phyloP scores from a whole-genome alignment of 1,140 invertebrate species.

The Drosophila pallidifrons region DNA sequence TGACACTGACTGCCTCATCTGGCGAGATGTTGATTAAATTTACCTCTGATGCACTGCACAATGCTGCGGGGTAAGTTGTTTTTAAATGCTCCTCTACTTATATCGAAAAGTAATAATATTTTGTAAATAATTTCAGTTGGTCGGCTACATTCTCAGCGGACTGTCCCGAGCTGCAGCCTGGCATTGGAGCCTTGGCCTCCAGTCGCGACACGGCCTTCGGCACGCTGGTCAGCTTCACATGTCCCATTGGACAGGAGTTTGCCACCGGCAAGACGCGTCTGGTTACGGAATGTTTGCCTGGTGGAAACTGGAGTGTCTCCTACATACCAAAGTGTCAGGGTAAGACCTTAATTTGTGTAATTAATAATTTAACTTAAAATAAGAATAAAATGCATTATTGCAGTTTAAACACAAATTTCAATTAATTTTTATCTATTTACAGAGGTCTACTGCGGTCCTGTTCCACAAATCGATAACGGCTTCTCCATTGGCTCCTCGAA shows the following conservation, averaged over 20 bases:
- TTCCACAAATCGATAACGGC: constrained; percentile 98
- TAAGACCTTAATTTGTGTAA: constrained; percentile 25
- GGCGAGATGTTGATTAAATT: constrained; percentile 96
- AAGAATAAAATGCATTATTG: too few relatives aligned
- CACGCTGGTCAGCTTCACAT: constrained; percentile 95
- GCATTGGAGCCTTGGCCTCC: constrained; percentile 94
- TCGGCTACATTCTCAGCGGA: constrained; percentile 97
- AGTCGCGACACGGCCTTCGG: constrained; percentile 97
- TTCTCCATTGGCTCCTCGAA: constrained; percentile 98
- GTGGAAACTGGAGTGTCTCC: constrained; percentile 96
- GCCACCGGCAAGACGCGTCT: constrained; percentile 94
- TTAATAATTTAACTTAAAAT: too few relatives aligned
- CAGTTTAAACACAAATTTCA: too few relatives aligned
- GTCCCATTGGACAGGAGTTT: constrained; percentile 97
- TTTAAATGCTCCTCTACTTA: too few relatives aligned
- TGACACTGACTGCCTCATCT: constrained; percentile 96
- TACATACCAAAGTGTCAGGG: constrained; percentile 97
- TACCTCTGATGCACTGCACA: constrained; percentile 94
- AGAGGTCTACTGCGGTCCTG: constrained; percentile 98
- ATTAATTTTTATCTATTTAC: constrained; percentile 44
- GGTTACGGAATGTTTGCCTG: constrained; percentile 93
- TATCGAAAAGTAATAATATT: not conserved
- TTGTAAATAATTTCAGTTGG: constrained; percentile 88
- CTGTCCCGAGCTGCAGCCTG: constrained; percentile 93
- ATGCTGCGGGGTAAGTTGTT: constrained; percentile 86